These are phyloP conservation scores for Onthophagus sagittarius DNA, from an alignment of 2,888 invertebrate genomes.

Conservation along the genomic window DNA sequence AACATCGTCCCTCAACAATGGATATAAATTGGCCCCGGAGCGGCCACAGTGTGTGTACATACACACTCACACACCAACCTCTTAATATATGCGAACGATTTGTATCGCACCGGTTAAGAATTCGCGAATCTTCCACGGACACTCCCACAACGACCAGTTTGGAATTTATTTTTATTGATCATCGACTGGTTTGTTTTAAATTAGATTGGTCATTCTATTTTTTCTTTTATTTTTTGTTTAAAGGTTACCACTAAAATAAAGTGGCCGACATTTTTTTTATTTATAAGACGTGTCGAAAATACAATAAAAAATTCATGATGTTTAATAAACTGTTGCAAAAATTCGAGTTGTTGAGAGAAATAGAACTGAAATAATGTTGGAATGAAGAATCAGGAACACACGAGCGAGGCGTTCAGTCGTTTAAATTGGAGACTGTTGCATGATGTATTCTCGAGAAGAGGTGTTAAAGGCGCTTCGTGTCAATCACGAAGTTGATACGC, in stretches of 20 bases:
- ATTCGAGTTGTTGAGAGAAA: too few species aligned
- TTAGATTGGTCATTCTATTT: background rate
- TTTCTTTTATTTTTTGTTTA: background rate
- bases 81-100: background rate
- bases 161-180: background rate
- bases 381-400: background rate
- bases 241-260: background rate
- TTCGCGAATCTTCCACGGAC: background rate
- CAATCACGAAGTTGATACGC: background rate
- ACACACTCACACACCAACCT: background rate
- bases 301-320: too few species aligned
- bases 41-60: background rate
- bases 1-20: background rate
- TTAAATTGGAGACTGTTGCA: background rate
- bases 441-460: background rate
- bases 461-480: background rate
- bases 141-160: background rate
- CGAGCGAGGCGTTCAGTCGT: background rate
- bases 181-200: background rate
- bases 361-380: background rate
- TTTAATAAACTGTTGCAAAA: too few species aligned
- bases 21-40: background rate
- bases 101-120: background rate
- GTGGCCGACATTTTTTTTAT: too few species aligned
- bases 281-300: too few species aligned